A percentile compares a stretch with the other conserved stretches of the same genome.
These are phyloP conservation scores for Brachyptera putata DNA, from an alignment of 2,888 invertebrate species.

Conservation along the genomic window DNA sequence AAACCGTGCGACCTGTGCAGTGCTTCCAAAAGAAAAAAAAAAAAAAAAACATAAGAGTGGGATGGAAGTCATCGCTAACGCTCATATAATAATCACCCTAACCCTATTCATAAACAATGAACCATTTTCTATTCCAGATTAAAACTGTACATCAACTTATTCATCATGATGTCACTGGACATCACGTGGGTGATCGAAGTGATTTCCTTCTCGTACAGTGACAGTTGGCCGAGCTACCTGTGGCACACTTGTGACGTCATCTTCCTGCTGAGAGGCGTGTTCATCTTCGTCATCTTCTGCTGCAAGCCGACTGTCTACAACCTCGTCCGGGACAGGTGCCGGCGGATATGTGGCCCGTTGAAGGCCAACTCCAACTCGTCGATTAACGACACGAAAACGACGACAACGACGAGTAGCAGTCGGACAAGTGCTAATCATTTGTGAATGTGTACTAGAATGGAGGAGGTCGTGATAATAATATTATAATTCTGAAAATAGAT, in stretches of 20 bases:
- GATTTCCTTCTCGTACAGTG: conserved; percentile 32
- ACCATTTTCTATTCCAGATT: conserved; percentile 29
- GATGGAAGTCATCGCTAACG: too few species aligned
- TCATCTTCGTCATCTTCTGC: conserved; percentile 37
- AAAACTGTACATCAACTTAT: conserved; percentile 35
- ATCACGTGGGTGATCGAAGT: conserved; percentile 36
- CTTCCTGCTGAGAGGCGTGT: conserved; percentile 36
- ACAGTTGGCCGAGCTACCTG: conserved; percentile 18
- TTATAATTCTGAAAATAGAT: too few species aligned
- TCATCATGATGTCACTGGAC: conserved; percentile 35
- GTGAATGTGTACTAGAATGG: too few species aligned
- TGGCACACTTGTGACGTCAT: conserved; percentile 34
- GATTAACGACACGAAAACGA: neutral
- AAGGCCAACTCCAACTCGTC: neutral
- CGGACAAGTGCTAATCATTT: neutral
- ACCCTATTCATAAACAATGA: too few species aligned
- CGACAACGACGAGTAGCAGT: neutral
- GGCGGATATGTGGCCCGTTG: neutral
- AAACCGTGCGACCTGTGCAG: too few species aligned
- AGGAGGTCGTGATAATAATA: too few species aligned
- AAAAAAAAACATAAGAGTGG: too few species aligned
- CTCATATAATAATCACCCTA: too few species aligned
- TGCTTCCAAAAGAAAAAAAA: too few species aligned
- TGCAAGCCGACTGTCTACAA: conserved; percentile 34
- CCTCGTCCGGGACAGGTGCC: neutral